Percentiles rank a stretch among this genome's conserved stretches.
Conservation (phyloP, 2,888 invertebrate genomes). For the Thera britannica region DNA sequence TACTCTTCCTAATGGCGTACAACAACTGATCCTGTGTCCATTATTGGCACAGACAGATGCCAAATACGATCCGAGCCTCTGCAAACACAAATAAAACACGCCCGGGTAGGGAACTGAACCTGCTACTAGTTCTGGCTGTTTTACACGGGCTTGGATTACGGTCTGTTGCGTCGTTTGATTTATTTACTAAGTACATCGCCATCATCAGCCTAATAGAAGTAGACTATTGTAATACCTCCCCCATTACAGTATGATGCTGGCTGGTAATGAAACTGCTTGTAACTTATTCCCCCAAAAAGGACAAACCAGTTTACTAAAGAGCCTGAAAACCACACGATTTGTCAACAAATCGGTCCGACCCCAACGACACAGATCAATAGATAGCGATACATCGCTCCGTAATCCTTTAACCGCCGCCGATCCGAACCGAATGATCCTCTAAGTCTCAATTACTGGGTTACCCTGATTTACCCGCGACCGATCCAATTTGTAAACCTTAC, state of each 20-base stretch:
- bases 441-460: constrained; percentile 83
- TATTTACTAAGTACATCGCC: constrained; percentile 6
- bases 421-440: constrained; percentile 78
- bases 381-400: constrained; percentile 66
- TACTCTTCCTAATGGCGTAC: constrained; percentile 27
- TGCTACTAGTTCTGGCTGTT: constrained; percentile 30
- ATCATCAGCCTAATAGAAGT: background rate
- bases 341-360: constrained; percentile 34
- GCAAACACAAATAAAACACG: constrained; percentile 59
- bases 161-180: constrained; percentile 18
- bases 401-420: constrained; percentile 80
- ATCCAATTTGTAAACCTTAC: constrained; percentile 82
- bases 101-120: constrained; percentile 57
- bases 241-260: no score
- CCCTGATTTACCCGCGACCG: constrained; percentile 82
- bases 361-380: constrained; percentile 71
- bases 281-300: constrained; percentile 14
- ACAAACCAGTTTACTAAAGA: constrained; percentile 21
- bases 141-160: constrained; percentile 19
- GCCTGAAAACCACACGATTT: constrained; percentile 34
- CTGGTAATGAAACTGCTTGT: background rate
- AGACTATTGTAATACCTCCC: background rate
- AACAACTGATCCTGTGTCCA: constrained; percentile 41
- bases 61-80: constrained; percentile 70
- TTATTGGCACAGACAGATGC: constrained; percentile 73